Conservation (phyloP, 2,888 invertebrate genomes). For the Trissolcus japonicus region DNA sequence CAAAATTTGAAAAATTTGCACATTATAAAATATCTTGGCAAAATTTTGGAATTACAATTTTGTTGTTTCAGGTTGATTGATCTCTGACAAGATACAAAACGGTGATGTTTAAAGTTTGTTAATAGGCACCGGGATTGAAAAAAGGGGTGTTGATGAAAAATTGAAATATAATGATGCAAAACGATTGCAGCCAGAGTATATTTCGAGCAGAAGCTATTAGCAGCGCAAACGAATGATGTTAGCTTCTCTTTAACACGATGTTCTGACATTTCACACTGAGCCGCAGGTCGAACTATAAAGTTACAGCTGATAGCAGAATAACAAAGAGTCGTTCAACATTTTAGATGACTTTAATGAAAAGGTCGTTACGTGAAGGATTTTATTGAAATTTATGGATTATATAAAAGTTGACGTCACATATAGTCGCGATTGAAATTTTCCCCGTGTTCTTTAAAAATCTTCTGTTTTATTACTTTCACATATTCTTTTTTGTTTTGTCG, state of each 20-base stretch:
- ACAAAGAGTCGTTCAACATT: slow-evolving; percentile 52
- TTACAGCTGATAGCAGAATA: slow-evolving; percentile 54
- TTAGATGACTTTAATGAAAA: slow-evolving; percentile 43
- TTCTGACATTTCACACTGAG: slow-evolving; percentile 74
- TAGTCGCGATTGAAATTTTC: not conserved
- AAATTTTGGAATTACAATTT: too few species aligned
- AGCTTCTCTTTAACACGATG: slow-evolving; percentile 72
- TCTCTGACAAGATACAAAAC: not conserved
- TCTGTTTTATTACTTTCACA: not conserved
- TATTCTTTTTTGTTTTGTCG: not conserved
- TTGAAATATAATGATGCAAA: slow-evolving; percentile 37
- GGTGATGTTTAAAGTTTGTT: not conserved
- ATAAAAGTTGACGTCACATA: slow-evolving; percentile 12
- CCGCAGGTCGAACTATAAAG: slow-evolving; percentile 53
- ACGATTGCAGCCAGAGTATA: slow-evolving; percentile 31
- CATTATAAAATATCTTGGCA: too few species aligned
- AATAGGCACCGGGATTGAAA: not conserved
- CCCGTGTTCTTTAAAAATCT: not conserved
- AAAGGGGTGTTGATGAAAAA: slow-evolving; percentile 13
- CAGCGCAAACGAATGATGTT: slow-evolving; percentile 61
- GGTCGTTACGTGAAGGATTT: slow-evolving; percentile 29
- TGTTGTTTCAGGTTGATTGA: too few species aligned
- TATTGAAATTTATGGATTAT: slow-evolving; percentile 25
- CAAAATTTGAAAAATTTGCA: too few species aligned
- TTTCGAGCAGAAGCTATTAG: slow-evolving; percentile 54